Percentiles rank a stretch among this genome's conserved stretches.
Evolutionary conservation across 2,888 invertebrate genomes (phyloP).

Genomic region (Caenorhabditis afra): DNA sequence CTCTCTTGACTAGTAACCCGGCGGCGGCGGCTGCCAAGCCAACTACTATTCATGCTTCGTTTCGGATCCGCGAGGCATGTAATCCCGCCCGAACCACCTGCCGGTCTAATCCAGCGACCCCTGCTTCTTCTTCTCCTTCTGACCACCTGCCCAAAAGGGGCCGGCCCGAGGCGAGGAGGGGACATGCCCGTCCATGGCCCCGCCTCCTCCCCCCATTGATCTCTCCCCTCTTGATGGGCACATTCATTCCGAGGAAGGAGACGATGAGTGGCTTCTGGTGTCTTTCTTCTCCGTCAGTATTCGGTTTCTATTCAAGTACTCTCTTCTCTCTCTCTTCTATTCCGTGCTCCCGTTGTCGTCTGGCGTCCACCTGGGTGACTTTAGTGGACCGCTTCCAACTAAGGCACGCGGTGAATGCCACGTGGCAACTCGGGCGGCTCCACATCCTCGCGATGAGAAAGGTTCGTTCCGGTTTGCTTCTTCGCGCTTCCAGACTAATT

Average conservation of each 20-base stretch:
- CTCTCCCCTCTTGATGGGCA: conserved; percentile 13
- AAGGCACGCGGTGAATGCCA: conserved; percentile 79
- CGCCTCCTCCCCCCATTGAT: conserved; percentile 31
- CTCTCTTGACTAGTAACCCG: conserved; percentile 54
- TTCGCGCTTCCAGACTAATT: conserved; percentile 21
- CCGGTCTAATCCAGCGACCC: conserved; percentile 41
- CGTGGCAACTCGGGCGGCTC: conserved; percentile 38
- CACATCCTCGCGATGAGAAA: not conserved
- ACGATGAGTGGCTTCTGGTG: conserved; percentile 27
- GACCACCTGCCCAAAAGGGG: conserved; percentile 47
- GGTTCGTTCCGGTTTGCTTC: conserved; percentile 37
- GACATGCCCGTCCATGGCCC: not conserved
- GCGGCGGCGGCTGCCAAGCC: conserved; percentile 17
- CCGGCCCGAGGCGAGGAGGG: not conserved
- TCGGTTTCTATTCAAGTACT: conserved; percentile 25
- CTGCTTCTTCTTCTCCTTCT: conserved; percentile 15
- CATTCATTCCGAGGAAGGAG: conserved; percentile 21
- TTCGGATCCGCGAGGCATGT: conserved; percentile 45
- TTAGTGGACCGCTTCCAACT: conserved; percentile 70
- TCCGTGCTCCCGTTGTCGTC: conserved; percentile 19
- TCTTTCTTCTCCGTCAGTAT: conserved; percentile 22
- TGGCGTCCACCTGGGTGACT: conserved; percentile 70
- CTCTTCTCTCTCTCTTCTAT: conserved; percentile 9
- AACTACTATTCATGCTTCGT: conserved; percentile 40
- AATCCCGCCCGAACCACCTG: conserved; percentile 51